A percentile compares a stretch with the other conserved stretches of the same genome.
These are phyloP conservation scores for Crepidodera aurea DNA, from an alignment of 2,888 invertebrate species.

Conservation along the genomic window DNA sequence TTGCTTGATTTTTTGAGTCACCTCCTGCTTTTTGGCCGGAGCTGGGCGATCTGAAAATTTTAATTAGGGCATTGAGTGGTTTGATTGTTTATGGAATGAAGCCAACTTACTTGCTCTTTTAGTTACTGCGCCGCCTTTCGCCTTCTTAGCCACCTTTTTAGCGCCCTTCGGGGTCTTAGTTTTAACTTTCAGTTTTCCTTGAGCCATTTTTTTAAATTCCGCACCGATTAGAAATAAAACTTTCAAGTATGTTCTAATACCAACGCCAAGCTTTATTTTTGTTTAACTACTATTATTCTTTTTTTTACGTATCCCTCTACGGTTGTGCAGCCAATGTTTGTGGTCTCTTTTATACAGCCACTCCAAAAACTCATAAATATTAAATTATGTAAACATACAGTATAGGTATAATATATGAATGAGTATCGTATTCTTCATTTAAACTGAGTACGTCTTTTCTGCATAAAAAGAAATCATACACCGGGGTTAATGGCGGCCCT, in stretches of 20 bases:
- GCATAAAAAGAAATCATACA: no score
- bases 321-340: background rate
- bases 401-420: no score
- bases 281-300: background rate
- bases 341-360: no score
- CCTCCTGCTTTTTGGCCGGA: conserved; percentile 69
- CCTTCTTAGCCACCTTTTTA: conserved; percentile 61
- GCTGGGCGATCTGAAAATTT: conserved; percentile 68
- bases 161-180: conserved; percentile 67
- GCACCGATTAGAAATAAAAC: no score
- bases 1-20: conserved; percentile 71
- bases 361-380: no score
- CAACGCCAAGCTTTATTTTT: conserved; percentile 3
- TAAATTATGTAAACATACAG: no score
- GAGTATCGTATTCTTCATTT: no score
- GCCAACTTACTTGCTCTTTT: conserved; percentile 68
- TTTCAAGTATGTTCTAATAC: background rate
- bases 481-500: no score
- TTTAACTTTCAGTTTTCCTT: conserved; percentile 75
- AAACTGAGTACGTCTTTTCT: no score
- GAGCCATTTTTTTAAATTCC: conserved; percentile 65
- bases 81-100: background rate
- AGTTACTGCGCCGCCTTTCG: conserved; percentile 66
- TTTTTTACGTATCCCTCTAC: background rate
- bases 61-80: background rate